Evolutionary conservation across 2,888 invertebrate species (phyloP).

Genomic region (Nomada fucata): DNA sequence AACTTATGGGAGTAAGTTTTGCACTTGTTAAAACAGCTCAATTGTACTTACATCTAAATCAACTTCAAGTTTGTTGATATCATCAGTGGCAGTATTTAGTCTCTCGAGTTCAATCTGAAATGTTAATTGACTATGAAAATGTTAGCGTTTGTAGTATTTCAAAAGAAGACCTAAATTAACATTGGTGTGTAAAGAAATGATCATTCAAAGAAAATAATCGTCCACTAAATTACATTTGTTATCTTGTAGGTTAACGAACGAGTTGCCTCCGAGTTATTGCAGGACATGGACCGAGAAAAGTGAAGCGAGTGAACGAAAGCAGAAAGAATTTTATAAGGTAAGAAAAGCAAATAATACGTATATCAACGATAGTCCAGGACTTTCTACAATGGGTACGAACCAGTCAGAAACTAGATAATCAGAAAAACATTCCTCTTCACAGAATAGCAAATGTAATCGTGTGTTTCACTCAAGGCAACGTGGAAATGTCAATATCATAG

Average conservation of each 20-base stretch:
- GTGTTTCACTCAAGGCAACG: constrained; percentile 34
- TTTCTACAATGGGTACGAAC: neutral
- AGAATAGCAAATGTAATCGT: neutral
- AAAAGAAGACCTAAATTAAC: neutral
- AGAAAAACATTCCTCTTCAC: neutral
- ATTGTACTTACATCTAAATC: constrained; percentile 90
- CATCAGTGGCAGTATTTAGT: constrained; percentile 95
- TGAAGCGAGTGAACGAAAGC: constrained; percentile 24
- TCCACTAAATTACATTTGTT: neutral
- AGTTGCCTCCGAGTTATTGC: constrained; percentile 2
- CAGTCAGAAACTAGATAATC: neutral
- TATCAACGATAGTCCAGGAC: neutral
- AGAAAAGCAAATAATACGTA: neutral
- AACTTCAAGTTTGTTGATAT: constrained; percentile 95
- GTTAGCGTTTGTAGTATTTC: neutral
- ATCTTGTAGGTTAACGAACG: constrained; percentile 20
- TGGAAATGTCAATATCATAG: constrained; percentile 71
- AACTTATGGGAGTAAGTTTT: neutral
- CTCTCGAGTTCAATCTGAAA: constrained; percentile 93
- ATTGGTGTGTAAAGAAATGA: neutral
- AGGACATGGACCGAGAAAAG: constrained; percentile 5
- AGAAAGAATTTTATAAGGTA: constrained; percentile 40
- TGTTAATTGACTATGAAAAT: constrained; percentile 21
- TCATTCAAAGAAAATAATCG: neutral
- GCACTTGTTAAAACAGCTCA: neutral